phyloP scores from a whole-genome alignment of 2,113 vertebrate genomes.

The Mormoops blainvillei region DNA sequence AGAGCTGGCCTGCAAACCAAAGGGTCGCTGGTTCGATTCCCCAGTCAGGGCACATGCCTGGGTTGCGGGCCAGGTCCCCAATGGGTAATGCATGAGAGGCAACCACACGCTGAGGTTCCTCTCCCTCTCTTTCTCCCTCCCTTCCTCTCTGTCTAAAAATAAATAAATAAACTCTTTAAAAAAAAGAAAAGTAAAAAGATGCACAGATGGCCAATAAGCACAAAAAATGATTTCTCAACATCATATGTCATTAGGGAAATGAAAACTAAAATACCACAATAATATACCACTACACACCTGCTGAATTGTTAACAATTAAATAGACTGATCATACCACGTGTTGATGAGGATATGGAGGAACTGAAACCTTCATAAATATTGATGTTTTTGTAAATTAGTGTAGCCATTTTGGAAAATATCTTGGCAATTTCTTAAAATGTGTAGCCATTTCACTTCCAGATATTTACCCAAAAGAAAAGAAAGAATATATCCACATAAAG shows the following conservation, averaged over 20 bases:
- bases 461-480: background rate
- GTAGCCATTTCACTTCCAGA: background rate
- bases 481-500: background rate
- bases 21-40: too few relatives aligned
- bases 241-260: background rate
- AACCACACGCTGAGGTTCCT: too few relatives aligned
- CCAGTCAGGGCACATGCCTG: too few relatives aligned
- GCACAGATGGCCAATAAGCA: background rate
- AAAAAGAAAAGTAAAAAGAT: too few relatives aligned
- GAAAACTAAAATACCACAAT: background rate
- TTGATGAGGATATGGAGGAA: background rate
- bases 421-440: conserved; percentile 5
- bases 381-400: background rate
- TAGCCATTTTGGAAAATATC: background rate
- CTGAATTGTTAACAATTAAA: background rate
- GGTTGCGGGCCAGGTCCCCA: too few relatives aligned
- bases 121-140: too few relatives aligned
- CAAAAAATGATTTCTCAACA: background rate
- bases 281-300: background rate
- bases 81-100: too few relatives aligned
- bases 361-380: background rate
- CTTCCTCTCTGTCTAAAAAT: too few relatives aligned
- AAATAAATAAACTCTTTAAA: too few relatives aligned
- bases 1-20: too few relatives aligned
- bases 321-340: background rate